Conservation (phyloP, 1,140 invertebrate species). For the Drosophila kanapiae region DNA sequence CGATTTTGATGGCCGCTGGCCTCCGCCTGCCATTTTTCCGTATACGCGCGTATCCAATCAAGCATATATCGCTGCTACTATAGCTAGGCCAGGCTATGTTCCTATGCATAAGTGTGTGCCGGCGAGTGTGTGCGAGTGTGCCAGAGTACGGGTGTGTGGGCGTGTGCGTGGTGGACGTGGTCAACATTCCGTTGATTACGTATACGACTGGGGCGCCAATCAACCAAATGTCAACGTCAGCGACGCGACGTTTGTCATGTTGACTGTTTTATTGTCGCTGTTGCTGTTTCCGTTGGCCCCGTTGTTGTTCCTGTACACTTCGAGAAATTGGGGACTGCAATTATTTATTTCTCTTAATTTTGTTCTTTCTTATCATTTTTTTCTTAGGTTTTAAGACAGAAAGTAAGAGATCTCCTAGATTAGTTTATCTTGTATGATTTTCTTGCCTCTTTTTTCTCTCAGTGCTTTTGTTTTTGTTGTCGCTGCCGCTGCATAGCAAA, state of each 20-base stretch:
- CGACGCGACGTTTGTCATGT: conserved; percentile 58
- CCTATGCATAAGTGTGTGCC: conserved; percentile 30
- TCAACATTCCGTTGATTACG: conserved; percentile 84
- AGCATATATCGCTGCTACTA: conserved; percentile 69
- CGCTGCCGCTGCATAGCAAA: conserved; percentile 41
- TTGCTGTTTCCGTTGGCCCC: conserved; percentile 34
- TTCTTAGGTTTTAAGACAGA: no score
- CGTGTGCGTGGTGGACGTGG: conserved; percentile 74
- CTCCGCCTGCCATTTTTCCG: conserved; percentile 68
- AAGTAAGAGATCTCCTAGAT: no score
- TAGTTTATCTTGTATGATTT: not conserved
- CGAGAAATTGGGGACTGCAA: no score
- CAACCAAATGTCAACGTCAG: conserved; percentile 79
- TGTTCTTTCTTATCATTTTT: no score
- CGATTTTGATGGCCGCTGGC: conserved; percentile 62
- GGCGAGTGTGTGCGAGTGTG: conserved; percentile 11
- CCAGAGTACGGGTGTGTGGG: conserved; percentile 17
- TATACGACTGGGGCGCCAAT: conserved; percentile 83
- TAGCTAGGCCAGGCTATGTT: conserved; percentile 28
- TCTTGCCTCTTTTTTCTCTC: not conserved
- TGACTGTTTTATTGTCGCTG: conserved; percentile 62
- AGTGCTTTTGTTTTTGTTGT: conserved; percentile 22
- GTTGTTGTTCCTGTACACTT: conserved; percentile 21
- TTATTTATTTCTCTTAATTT: no score
- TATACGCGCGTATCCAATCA: conserved; percentile 83